Evolutionary conservation across 2,113 vertebrate genomes (phyloP), one percentile per base, ranked within the genome.

Genomic region (Platichthys flesus): DNA sequence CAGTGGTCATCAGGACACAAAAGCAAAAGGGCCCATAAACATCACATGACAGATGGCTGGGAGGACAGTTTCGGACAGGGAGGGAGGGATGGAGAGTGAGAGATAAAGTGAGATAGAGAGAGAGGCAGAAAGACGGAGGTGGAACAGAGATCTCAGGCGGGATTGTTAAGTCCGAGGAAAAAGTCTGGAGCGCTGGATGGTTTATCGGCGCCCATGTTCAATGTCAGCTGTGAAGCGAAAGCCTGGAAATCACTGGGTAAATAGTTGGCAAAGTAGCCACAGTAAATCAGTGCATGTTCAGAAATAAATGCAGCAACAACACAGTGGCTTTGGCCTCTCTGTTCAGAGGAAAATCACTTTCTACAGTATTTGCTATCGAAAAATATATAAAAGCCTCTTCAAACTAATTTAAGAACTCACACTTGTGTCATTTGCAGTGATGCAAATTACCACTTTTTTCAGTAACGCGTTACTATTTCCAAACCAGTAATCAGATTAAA

Each of bases 1-100:
- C 93, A 93, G 91, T 92, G 92, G 91, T 93, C 92, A 94, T 93
- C 92, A 93, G 91, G 89, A 93, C 91, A 93, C 90, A 92, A 93
- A 93, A 93, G 92, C 90, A 91, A 92, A 91, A 91, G 90, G 90
- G 79, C 88, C 89, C 90, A 93, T 93, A 94, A 94, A 94, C 93
- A 94, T 90, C 79, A 81, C 76, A 91, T 93, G 93, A 94, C 93
- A 94, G 93, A 94, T 94, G 93, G 91, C 85, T 83, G 71, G 84
- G 91, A 85, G 91, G 89, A 93, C 91, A 90, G 90, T 77, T 77
- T 82, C 40, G 67, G 91, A 91, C 90, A 89, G 86, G 78, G 88
- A 88, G 89, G 87, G 82, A 89, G 85, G 81, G 85, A 81, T 80
- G 86, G 85, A 86, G 91, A 88, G 89, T 71, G 64, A 85, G 80